phyloP scores from a whole-genome alignment of 2,888 invertebrate genomes.

The Lampropteryx suffumata region DNA sequence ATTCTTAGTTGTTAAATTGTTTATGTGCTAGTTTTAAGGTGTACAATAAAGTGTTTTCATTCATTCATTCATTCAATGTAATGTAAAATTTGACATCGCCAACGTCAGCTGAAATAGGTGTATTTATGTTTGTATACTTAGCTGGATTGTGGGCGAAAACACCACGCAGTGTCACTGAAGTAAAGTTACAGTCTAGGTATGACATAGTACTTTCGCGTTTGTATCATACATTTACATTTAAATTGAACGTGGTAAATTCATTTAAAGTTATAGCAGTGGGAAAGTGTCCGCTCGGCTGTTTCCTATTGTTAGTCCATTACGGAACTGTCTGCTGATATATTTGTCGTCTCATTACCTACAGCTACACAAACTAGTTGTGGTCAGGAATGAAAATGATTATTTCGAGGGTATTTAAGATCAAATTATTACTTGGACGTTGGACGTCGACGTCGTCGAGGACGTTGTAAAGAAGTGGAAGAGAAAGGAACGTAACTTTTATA shows the following conservation, averaged over 20 bases:
- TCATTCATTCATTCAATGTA: no score
- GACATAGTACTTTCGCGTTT: conserved; percentile 21
- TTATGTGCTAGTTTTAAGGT: no score
- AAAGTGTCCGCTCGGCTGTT: conserved; percentile 15
- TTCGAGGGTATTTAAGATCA: no score
- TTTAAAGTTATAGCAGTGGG: conserved; percentile 16
- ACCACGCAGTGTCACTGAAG: conserved; percentile 36
- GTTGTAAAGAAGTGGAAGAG: not conserved
- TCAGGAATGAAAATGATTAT: not conserved
- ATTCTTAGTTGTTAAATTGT: no score
- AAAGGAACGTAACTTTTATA: no score
- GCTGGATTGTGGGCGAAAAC: conserved; percentile 40
- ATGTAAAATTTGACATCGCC: conserved; percentile 19
- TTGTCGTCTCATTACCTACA: conserved; percentile 12
- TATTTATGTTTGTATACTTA: conserved; percentile 31
- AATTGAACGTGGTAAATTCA: conserved; percentile 35
- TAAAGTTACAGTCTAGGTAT: conserved; percentile 30
- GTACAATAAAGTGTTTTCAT: no score
- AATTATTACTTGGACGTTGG: no score
- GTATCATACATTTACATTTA: conserved; percentile 38
- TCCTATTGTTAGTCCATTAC: conserved; percentile 16
- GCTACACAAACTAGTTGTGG: conserved; percentile 12
- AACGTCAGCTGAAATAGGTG: conserved; percentile 31
- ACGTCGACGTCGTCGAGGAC: no score
- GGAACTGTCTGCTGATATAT: conserved; percentile 11